phyloP scores from a whole-genome alignment of 2,797 vertebrate species.

The Tamandua tetradactyla region DNA sequence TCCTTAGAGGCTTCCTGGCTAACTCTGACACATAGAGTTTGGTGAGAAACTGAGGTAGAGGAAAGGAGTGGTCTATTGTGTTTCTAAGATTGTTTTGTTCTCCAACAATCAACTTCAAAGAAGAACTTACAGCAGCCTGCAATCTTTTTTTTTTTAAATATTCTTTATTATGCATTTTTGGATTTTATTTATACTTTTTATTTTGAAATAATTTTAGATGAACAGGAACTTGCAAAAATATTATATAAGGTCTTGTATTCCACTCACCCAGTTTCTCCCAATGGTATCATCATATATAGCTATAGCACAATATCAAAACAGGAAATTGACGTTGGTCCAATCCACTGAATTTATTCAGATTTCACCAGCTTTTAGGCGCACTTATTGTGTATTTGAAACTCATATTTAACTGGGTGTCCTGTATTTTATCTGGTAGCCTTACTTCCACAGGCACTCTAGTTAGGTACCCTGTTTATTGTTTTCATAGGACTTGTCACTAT shows the following conservation, averaged over 20 bases:
- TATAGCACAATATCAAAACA: neutral
- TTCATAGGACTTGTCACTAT: neutral
- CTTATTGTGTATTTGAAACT: conserved; percentile 22
- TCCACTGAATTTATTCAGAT: neutral
- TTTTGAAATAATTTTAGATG: neutral
- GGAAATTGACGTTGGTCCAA: neutral
- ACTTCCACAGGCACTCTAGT: neutral
- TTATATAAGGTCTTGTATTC: neutral
- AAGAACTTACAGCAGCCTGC: neutral
- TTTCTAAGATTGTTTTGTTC: neutral
- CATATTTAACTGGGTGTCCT: neutral
- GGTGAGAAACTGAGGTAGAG: neutral
- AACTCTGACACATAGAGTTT: neutral
- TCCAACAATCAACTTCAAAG: neutral
- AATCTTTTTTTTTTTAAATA: neutral
- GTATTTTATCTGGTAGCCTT: neutral
- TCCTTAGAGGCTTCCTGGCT: neutral
- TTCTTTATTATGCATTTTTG: neutral
- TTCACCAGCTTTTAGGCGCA: neutral
- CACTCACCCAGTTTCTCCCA: neutral
- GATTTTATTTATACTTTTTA: neutral
- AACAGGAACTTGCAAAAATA: neutral
- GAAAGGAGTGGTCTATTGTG: neutral
- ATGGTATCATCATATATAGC: neutral
- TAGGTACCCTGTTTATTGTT: neutral